A percentile compares a stretch with the other conserved stretches of the same genome.
phyloP scores from a whole-genome alignment of 2,888 invertebrate genomes.

The Metopia argyrocephala region DNA sequence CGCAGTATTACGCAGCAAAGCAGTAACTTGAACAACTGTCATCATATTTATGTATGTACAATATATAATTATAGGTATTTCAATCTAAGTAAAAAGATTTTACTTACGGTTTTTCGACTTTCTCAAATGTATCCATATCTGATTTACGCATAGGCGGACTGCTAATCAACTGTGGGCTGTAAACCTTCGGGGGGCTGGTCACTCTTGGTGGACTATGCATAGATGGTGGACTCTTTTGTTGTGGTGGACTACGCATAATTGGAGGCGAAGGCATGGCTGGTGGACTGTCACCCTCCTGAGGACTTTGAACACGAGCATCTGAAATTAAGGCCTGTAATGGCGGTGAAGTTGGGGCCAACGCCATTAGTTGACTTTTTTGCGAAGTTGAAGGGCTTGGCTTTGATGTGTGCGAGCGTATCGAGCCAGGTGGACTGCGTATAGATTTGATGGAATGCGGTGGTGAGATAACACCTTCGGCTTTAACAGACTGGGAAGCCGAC shows the following conservation, averaged over 20 bases:
- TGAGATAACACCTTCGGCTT: slow-evolving; percentile 66
- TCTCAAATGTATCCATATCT: slow-evolving; percentile 46
- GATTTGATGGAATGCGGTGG: slow-evolving; percentile 72
- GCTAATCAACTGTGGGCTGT: slow-evolving; percentile 73
- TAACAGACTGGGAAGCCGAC: slow-evolving; percentile 57
- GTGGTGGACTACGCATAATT: slow-evolving; percentile 73
- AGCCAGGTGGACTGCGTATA: slow-evolving; percentile 70
- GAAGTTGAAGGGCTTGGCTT: slow-evolving; percentile 56
- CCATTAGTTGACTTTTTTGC: slow-evolving; percentile 56
- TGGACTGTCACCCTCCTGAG: slow-evolving; percentile 72
- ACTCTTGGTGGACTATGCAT: slow-evolving; percentile 75
- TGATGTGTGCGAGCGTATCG: slow-evolving; percentile 64
- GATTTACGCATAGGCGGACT: slow-evolving; percentile 71
- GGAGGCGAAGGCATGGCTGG: slow-evolving; percentile 75
- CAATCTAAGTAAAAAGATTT: neutral
- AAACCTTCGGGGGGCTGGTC: slow-evolving; percentile 73
- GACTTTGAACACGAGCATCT: slow-evolving; percentile 68
- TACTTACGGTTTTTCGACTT: slow-evolving; percentile 66
- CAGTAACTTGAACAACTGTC: neutral
- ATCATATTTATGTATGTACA: neutral
- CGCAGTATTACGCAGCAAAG: neutral
- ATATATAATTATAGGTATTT: neutral
- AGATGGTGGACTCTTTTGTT: slow-evolving; percentile 69
- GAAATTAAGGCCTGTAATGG: slow-evolving; percentile 50
- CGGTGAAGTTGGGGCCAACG: slow-evolving; percentile 11